A percentile compares a stretch with the other conserved stretches of the same genome.
Evolutionary conservation across 2,113 vertebrate species (phyloP).

Genomic region (Loxodonta africana): DNA sequence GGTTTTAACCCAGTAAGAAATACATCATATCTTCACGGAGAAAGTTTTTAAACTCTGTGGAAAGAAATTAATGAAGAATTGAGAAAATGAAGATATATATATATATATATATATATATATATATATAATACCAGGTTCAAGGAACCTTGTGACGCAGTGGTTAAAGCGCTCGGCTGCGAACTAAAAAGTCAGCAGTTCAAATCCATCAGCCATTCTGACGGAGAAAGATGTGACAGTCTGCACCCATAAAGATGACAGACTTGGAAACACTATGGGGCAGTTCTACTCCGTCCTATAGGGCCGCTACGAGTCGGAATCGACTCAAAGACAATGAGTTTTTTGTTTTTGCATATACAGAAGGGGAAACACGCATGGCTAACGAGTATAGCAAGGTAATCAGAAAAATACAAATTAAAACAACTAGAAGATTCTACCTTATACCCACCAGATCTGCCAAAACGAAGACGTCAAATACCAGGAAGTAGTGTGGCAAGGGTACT

Average conservation of each 20-base stretch:
- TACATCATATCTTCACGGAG: neutral
- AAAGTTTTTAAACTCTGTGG: neutral
- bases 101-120: neutral
- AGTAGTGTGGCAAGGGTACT: neutral
- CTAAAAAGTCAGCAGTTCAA: no score
- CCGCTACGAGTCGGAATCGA: no score
- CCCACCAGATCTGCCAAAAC: neutral
- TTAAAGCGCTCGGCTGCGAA: no score
- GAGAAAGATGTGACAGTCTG: no score
- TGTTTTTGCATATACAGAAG: neutral
- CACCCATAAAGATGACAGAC: no score
- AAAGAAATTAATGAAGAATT: slow-evolving; percentile 35
- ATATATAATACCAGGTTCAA: no score
- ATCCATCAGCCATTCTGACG: no score
- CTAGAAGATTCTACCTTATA: neutral
- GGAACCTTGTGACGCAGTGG: no score
- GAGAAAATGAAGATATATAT: neutral
- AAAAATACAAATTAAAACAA: neutral
- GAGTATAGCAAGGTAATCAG: neutral
- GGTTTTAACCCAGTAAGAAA: neutral
- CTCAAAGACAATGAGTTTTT: no score
- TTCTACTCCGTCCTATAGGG: no score
- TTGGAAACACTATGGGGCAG: no score
- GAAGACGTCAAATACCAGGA: neutral
- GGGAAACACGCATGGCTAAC: neutral